Base-by-base conservation (phyloP, 1,140 invertebrate species). In the Chlorops oryzae region DNA sequence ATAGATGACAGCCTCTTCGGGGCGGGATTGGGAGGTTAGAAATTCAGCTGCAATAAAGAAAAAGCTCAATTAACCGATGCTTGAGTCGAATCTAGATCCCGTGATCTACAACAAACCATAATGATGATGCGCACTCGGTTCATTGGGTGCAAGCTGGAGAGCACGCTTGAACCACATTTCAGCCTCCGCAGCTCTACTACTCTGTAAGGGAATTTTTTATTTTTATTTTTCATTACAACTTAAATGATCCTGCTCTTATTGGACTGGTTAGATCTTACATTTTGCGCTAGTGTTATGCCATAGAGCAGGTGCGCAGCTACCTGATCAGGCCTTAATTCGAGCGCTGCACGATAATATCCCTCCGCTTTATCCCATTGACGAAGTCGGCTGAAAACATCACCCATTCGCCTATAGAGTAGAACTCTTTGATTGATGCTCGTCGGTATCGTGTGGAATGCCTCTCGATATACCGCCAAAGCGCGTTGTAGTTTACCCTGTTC, bases 151-250 rank as follows among this genome's bases (percentile, higher is more conserved):
- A 51, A 96, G 74, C 52, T 80, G 77, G 53, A 90, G 78, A 2
- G 92, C 92, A 63, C 86, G 86, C 61, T 87, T 77, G 68, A 93
- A 94, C 88, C 89, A 92, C 63, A 84, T 80, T 72, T 95, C 92
- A 3, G 92, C 92, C 73, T 94, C 90, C 28, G 80, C 68, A 35
- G 83, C 73, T 54, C 89, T 80, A 61, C 87, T 90, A 62, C 87
- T 81, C 85, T 91, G 80, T 50, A 54, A 43, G 22, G 3, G 35
- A 5, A n/a, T n/a, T n/a, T n/a, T n/a, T 20, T 15, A 40, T 20
- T n/a, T n/a, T 18, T 20, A 17, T 40, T 40, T 40, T 18, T 15
- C 3, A 40, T 20, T 17, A 40, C 5, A 3, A 3, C 12, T 3
- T 15, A 35, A 35, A 35, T 9, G 18, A 35, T 15, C n/a, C n/a